Evolutionary conservation across 2,888 invertebrate species (phyloP), one percentile per base, ranked within the genome.

Genomic region (Cordilura impudica): DNA sequence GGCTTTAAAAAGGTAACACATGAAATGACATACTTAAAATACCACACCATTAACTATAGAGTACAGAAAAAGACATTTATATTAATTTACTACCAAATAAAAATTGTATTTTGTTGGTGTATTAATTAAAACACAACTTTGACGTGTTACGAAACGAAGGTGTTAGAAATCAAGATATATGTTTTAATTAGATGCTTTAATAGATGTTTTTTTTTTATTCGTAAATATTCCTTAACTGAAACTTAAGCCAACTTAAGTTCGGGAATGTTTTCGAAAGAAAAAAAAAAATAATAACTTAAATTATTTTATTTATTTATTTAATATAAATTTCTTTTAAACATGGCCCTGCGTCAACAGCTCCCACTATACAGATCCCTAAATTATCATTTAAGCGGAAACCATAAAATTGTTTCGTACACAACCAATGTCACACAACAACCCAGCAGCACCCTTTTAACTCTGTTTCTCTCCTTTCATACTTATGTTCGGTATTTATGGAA

Each of bases 141-240:
- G 26, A 69, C 65, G 29, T 31, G 14, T 26, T 51, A 63, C 53
- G 43, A 4, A 21, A 12, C 66, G 85, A 87, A 86, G 88, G 86
- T 86, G 85, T 72, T 67, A 67, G 86, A 87, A 87, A 88, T 88
- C 86, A 88, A 88, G 88, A 88, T 86, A 87, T 88, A 88, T 88
- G 88, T 87, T 87, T 88, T 87, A 88, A 88, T 88, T 87, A 87
- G 86, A 84, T 70, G 71, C 45, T 69, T 60, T 49, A 49, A 53
- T 69, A 47, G 26, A 60, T 58, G 60, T 77, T 72, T 65, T 71
- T n/a, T 72, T 14, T 26, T 49, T 49, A 14, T 47, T 35, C 10
- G 23, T 23, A 7, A 18, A 66, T 56, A 56, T 18, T 54, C 21
- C 31, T 49, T 35, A 73, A 72, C 10, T 65, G 53, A 67, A 67